Evolutionary conservation across 2,888 invertebrate species (phyloP).

Genomic region (Sarcophaga subvicina): DNA sequence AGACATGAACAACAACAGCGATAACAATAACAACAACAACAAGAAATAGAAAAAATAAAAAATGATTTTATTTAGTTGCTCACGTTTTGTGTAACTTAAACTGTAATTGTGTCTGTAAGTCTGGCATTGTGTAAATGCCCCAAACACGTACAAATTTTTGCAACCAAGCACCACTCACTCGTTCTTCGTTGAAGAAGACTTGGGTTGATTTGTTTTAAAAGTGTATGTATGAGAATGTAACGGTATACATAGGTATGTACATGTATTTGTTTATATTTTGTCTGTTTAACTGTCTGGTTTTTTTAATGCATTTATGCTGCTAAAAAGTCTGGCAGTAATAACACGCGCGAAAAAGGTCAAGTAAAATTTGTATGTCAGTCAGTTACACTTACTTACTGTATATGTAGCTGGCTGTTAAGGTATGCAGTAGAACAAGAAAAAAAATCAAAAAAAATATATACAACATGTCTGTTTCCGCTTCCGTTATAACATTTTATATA

Average conservation of each 20-base stretch:
- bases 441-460: conserved; percentile 70
- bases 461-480: conserved; percentile 79
- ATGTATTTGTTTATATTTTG: conserved; percentile 45
- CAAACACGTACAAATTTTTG: background rate
- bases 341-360: conserved; percentile 62
- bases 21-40: background rate
- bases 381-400: conserved; percentile 4
- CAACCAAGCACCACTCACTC: too few species aligned
- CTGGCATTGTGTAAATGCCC: background rate
- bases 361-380: conserved; percentile 37
- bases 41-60: background rate
- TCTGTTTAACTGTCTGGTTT: conserved; percentile 57
- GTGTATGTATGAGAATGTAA: background rate
- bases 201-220: too few species aligned
- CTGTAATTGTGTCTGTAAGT: conserved; percentile 45
- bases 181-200: too few species aligned
- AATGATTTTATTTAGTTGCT: background rate
- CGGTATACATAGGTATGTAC: background rate
- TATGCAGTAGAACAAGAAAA: background rate
- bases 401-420: background rate
- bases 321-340: conserved; percentile 15
- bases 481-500: conserved; percentile 34
- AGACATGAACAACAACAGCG: background rate
- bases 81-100: conserved; percentile 52
- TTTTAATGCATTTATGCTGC: conserved; percentile 11